Evolutionary conservation across 2,797 vertebrate genomes (phyloP), one percentile per base, ranked within the genome.

Genomic region (Poeciliopsis infans): DNA sequence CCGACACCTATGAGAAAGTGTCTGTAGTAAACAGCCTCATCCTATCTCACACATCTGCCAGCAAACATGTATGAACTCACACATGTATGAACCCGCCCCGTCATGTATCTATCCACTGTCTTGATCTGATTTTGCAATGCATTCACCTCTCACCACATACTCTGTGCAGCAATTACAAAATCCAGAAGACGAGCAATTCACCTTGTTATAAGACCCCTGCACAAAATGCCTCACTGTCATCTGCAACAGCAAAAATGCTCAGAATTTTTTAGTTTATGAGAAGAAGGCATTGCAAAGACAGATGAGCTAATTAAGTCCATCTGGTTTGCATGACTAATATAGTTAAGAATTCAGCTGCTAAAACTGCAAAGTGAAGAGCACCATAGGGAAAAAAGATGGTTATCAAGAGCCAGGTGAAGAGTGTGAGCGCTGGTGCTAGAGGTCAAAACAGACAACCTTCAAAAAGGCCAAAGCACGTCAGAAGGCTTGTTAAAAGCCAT

Each of bases 231-330:
- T 51, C 49, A 64, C 43, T 74, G 71, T 16, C 45, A 74, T 64
- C 18, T 64, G 20, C 57, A 79, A 79, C 31, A 76, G 25, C 20
- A 55, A 39, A 72, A 75, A 71, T 18, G 45, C 41, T 15, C 64
- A 57, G 12, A 43, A 31, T n/a, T 20, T 33, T 77, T 16, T 11
- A 6, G 46, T 20, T 68, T 47, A 77, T 61, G 31, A 83, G 68
- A 75, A 76, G 0, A 47, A n/a, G 71, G 33, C 23, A 45, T 51
- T 47, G 13, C 47, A 28, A 78, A 75, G 49, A 83, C 66, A 53
- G 33, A 83, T 75, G 45, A 76, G 70, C 66, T 68, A 71, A 81
- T 75, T 76, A 83, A 18, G 53, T 51, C n/a, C 72, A 5, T 18
- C 25, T 5, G 2, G 13, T 51, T 75, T 15, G 20, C 75, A 69